Evolutionary conservation across 2,113 vertebrate genomes (phyloP), one percentile per base, ranked within the genome.

Genomic region (Aldabrachelys gigantea): DNA sequence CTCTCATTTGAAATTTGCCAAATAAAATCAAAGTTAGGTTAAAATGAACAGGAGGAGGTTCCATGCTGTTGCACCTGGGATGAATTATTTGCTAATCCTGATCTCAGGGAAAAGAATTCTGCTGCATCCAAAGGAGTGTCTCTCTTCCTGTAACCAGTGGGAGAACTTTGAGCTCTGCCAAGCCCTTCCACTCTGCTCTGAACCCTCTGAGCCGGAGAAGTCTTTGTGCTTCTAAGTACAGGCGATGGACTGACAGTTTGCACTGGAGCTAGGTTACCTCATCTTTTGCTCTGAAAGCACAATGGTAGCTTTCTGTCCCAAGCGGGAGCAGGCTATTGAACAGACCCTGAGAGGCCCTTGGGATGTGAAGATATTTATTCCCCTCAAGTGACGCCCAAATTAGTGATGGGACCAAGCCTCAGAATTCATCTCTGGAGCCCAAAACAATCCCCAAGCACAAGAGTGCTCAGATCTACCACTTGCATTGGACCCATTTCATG

Each of bases 61-160:
- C 56, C 57, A 25, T 31, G 5, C 49, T 76, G 49, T 49, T 44
- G 25, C 29, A 76, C 52, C 2, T 2, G 31, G 83, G 16, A 59
- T 52, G 56, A 90, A 9, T 12, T 25, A 14, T 83, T 85, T 29
- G 10, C 38, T 50, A 80, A 21, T 62, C n/a, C 41, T 27, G 83
- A n/a, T 59, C 94, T 80, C 13, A 69, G 10, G 52, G 84, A 89
- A 69, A 38, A 50, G 85, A 90, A 87, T 6, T 12, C n/a, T 82
- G 69, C 13, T 0, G 0, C 79, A 87, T 25, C 31, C 56, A 16
- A 9, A 50, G 0, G 0, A 24, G 2, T 19, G 62, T n/a, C 13
- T 69, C 14, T 35, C 41, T 87, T 47, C n/a, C 65, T 57, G 56
- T 57, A 25, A 57, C 59, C 52, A 14, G 35, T 1, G 0, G 38